A percentile compares a stretch with the other conserved stretches of the same genome.
Conservation (phyloP, 2,888 invertebrate genomes). For the Cheilosia pagana region DNA sequence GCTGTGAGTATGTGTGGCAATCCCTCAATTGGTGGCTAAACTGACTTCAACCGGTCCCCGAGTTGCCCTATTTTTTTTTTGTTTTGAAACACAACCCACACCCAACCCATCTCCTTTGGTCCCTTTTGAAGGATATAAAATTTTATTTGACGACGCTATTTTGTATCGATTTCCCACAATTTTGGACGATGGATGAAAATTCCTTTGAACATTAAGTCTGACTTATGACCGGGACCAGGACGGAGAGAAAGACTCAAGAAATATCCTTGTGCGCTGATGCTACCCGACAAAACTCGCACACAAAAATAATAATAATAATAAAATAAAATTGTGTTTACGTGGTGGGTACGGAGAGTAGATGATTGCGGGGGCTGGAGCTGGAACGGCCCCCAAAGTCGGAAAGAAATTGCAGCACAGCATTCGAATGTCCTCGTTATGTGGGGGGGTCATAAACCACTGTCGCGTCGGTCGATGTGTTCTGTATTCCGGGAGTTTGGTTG, state of each 20-base stretch:
- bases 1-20: slow-evolving; percentile 51
- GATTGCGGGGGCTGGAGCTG: slow-evolving; percentile 68
- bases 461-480: slow-evolving; percentile 56
- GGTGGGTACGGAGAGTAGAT: slow-evolving; percentile 17
- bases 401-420: slow-evolving; percentile 76
- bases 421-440: slow-evolving; percentile 75
- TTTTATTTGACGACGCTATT: slow-evolving; percentile 80
- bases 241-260: slow-evolving; percentile 52
- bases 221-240: slow-evolving; percentile 77
- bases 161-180: slow-evolving; percentile 80
- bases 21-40: slow-evolving; percentile 72
- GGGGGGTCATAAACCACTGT: slow-evolving; percentile 74
- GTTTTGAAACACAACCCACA: background rate
- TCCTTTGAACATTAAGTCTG: slow-evolving; percentile 78
- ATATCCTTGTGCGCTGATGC: slow-evolving; percentile 41
- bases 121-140: slow-evolving; percentile 76
- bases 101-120: background rate
- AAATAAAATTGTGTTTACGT: slow-evolving; percentile 78
- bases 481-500: slow-evolving; percentile 17
- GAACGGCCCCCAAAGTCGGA: slow-evolving; percentile 64
- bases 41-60: slow-evolving; percentile 60
- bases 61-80: slow-evolving; percentile 57
- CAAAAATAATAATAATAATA: slow-evolving; percentile 78
- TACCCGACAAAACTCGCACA: slow-evolving; percentile 64
- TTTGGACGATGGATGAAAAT: slow-evolving; percentile 77